A percentile compares a stretch with the other conserved stretches of the same genome.
Evolutionary conservation across 2,797 vertebrate genomes (phyloP).

Genomic region (Valencia hispanica): DNA sequence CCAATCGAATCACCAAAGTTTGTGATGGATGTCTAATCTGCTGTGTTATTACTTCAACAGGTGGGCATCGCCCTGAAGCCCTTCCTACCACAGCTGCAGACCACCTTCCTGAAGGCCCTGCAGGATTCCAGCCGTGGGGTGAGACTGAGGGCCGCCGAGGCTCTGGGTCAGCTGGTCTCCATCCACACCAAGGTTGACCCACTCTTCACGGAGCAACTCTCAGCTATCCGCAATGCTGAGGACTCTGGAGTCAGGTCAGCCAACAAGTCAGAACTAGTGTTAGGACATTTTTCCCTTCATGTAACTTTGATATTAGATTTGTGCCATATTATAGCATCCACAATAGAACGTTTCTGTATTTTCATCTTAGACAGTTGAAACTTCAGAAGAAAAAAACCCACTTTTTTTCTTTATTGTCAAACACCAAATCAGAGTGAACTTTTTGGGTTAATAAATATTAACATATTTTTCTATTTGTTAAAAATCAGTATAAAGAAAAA

Average conservation of each 20-base stretch:
- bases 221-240: constrained; percentile 91
- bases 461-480: too few species aligned
- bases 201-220: constrained; percentile 92
- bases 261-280: neutral
- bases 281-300: neutral
- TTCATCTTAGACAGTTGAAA: too few species aligned
- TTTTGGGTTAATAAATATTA: too few species aligned
- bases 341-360: neutral
- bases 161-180: constrained; percentile 93
- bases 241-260: constrained; percentile 92
- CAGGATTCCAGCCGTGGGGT: constrained; percentile 94
- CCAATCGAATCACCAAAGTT: neutral
- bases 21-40: constrained; percentile 11
- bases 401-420: too few species aligned
- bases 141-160: constrained; percentile 92
- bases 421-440: too few species aligned
- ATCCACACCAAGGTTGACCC: constrained; percentile 98
- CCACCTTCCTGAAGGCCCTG: constrained; percentile 97
- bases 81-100: constrained; percentile 97
- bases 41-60: constrained; percentile 62
- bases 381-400: too few species aligned
- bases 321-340: neutral
- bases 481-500: too few species aligned
- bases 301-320: neutral
- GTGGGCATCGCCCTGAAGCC: constrained; percentile 97